These are phyloP conservation scores for Dione vanillae DNA, from an alignment of 2,888 invertebrate species.

Conservation along the genomic window DNA sequence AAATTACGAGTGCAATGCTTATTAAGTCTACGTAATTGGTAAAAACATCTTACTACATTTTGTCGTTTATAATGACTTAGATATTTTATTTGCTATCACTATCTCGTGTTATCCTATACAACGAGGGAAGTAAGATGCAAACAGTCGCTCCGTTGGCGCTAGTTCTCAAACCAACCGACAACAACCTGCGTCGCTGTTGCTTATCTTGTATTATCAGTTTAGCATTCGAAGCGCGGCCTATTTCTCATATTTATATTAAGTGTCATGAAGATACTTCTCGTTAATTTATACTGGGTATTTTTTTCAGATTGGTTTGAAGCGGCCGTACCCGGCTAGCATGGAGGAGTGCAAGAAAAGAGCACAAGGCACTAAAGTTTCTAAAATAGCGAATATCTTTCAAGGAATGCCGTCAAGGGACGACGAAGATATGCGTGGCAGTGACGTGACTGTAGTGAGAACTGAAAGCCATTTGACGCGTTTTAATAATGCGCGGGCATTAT, in stretches of 20 bases:
- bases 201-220: conserved; percentile 71
- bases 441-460: conserved; percentile 91
- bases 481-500: conserved; percentile 95
- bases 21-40: not conserved
- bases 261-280: conserved; percentile 52
- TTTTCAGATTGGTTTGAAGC: conserved; percentile 81
- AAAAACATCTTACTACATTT: conserved; percentile 24
- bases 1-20: not conserved
- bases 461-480: conserved; percentile 96
- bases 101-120: conserved; percentile 78
- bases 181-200: conserved; percentile 65
- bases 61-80: conserved; percentile 49
- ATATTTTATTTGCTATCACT: conserved; percentile 80
- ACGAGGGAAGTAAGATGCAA: conserved; percentile 66
- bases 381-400: conserved; percentile 96
- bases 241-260: conserved; percentile 53
- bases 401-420: conserved; percentile 86
- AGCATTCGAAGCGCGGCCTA: conserved; percentile 60
- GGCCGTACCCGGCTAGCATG: conserved; percentile 84
- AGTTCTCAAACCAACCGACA: conserved; percentile 65
- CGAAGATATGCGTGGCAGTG: conserved; percentile 79
- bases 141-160: conserved; percentile 60
- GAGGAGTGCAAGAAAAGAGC: conserved; percentile 87
- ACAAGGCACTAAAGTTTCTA: conserved; percentile 93
- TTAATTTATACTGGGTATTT: conserved; percentile 59